These are phyloP conservation scores for Rhagonycha lutea DNA, from an alignment of 2,888 invertebrate genomes.

Conservation along the genomic window DNA sequence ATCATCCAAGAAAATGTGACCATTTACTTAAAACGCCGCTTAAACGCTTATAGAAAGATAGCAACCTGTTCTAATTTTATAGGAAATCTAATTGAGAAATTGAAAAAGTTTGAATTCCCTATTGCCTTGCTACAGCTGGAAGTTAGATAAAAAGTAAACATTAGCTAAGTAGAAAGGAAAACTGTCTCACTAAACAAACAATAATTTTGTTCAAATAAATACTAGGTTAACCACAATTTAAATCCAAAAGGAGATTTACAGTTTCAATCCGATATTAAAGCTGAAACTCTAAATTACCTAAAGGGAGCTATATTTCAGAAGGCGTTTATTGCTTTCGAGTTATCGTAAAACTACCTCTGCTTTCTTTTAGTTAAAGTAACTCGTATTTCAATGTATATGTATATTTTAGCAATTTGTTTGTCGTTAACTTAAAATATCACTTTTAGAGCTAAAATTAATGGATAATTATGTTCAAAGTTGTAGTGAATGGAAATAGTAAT, in stretches of 20 bases:
- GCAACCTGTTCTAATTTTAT: neutral
- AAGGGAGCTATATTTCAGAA: constrained; percentile 18
- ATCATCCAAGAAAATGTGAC: neutral
- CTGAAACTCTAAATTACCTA: constrained; percentile 16
- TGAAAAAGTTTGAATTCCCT: neutral
- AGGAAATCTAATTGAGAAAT: neutral
- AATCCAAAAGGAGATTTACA: constrained; percentile 10
- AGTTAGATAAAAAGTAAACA: neutral
- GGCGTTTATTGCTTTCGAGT: constrained; percentile 6
- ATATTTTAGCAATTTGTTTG: neutral
- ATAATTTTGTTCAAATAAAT: neutral
- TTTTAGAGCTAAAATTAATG: neutral
- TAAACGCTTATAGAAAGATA: neutral
- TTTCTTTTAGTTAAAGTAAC: neutral
- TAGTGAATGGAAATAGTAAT: neutral
- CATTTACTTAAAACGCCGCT: neutral
- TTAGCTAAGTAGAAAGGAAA: neutral
- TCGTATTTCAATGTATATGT: neutral
- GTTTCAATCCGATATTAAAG: constrained; percentile 11
- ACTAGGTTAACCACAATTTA: constrained; percentile 5
- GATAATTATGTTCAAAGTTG: neutral
- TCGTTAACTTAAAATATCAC: neutral
- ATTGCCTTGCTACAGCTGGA: neutral
- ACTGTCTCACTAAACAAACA: neutral
- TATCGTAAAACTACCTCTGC: neutral